Conservation (phyloP, 2,113 vertebrate genomes). For the Passerina amoena region DNA sequence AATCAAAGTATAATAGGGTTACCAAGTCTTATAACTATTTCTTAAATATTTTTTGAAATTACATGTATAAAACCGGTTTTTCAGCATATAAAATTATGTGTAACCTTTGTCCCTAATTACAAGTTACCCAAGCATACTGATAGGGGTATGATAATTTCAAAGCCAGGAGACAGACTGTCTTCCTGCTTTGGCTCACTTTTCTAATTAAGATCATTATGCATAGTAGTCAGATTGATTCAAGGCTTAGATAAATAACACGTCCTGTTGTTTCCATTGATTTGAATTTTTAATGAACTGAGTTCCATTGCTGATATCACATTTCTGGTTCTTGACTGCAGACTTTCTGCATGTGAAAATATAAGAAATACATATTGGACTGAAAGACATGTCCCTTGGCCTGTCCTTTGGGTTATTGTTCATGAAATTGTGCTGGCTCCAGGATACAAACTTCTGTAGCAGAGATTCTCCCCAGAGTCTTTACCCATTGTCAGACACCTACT, state of each 20-base stretch:
- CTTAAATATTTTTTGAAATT: slow-evolving; percentile 53
- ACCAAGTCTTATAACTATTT: slow-evolving; percentile 5
- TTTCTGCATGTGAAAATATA: not conserved
- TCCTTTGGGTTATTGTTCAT: not conserved
- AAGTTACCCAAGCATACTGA: slow-evolving; percentile 59
- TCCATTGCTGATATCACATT: slow-evolving; percentile 21
- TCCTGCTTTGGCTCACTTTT: slow-evolving; percentile 47
- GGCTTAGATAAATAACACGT: slow-evolving; percentile 56
- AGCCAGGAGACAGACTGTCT: slow-evolving; percentile 59
- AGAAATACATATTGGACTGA: not conserved
- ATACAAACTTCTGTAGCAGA: not conserved
- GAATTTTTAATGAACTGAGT: slow-evolving; percentile 49
- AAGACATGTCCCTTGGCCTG: slow-evolving; percentile 3
- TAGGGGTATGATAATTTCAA: slow-evolving; percentile 60
- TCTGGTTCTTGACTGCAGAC: slow-evolving; percentile 7
- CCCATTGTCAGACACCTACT: not conserved
- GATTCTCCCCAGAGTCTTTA: not conserved
- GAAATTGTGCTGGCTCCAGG: slow-evolving; percentile 6
- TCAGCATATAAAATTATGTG: slow-evolving; percentile 40
- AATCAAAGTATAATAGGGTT: not conserved
- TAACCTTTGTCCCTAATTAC: slow-evolving; percentile 69
- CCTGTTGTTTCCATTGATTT: slow-evolving; percentile 61
- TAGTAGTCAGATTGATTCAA: slow-evolving; percentile 54
- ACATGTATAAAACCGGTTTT: slow-evolving; percentile 58
- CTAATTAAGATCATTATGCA: slow-evolving; percentile 65